Percentiles rank a stretch among this genome's conserved stretches.
Conservation (phyloP, 2,113 vertebrate species). For the Pollachius pollachius region DNA sequence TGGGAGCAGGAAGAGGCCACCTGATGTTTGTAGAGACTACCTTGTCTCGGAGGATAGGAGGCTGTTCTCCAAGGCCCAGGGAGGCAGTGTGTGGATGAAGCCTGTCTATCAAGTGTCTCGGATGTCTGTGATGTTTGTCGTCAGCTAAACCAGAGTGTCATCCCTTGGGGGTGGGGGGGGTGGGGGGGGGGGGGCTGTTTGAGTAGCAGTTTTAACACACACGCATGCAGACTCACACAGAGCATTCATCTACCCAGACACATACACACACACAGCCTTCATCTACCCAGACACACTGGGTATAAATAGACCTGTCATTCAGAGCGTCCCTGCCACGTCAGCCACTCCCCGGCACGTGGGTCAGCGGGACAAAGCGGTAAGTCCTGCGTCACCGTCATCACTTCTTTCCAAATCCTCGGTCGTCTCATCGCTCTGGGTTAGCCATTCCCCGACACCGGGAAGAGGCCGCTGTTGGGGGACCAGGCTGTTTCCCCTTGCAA, state of each 20-base stretch:
- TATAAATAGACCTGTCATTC: background rate
- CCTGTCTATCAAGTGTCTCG: background rate
- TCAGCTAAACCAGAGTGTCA: constrained; percentile 3
- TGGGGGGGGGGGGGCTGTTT: background rate
- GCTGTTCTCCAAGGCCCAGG: no score
- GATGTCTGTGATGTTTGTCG: constrained; percentile 3
- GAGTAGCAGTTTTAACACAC: background rate
- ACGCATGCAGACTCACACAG: background rate
- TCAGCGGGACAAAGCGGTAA: no score
- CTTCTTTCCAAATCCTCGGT: no score
- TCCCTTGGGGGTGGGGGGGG: background rate
- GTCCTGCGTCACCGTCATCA: no score
- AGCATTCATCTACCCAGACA: constrained; percentile 2
- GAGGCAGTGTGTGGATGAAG: background rate
- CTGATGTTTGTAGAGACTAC: background rate
- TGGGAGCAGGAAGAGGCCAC: background rate
- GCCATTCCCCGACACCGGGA: no score
- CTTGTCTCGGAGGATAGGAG: no score
- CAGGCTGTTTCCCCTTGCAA: no score
- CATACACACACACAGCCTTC: background rate
- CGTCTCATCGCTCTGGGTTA: no score
- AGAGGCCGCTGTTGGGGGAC: no score
- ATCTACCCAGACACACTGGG: background rate
- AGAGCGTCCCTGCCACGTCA: constrained; percentile 3
- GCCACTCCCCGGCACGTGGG: background rate